Conservation (phyloP, 2,888 invertebrate genomes). For the Coronaproctus castanopsis region DNA sequence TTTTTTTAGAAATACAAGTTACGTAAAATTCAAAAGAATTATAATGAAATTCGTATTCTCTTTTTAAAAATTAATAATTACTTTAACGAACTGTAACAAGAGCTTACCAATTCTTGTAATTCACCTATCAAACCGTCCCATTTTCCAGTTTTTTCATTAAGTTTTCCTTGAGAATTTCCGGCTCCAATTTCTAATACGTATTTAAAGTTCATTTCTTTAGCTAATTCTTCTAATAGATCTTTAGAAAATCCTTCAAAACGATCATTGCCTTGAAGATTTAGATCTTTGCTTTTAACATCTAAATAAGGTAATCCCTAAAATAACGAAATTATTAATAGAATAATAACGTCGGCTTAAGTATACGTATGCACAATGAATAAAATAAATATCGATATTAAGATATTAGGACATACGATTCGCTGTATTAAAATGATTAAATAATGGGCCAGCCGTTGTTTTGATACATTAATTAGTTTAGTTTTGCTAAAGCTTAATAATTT, state of each 20-base stretch:
- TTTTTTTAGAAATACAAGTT: too few species aligned
- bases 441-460: too few species aligned
- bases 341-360: background rate
- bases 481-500: too few species aligned
- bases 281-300: conserved; percentile 28
- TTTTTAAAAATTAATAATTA: too few species aligned
- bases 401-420: too few species aligned
- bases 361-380: background rate
- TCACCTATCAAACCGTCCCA: conserved; percentile 62
- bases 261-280: conserved; percentile 8
- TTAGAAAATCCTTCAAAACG: conserved; percentile 64
- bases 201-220: conserved; percentile 44
- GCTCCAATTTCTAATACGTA: conserved; percentile 52
- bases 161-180: conserved; percentile 42
- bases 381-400: too few species aligned
- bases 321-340: conserved; percentile 8
- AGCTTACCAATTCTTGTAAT: conserved; percentile 49
- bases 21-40: too few species aligned
- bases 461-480: too few species aligned
- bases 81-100: too few species aligned
- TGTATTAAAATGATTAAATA: too few species aligned
- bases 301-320: conserved; percentile 48
- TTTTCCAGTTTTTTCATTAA: conserved; percentile 43
- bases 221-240: conserved; percentile 67
- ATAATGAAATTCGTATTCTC: too few species aligned